Evolutionary conservation across 2,888 invertebrate genomes (phyloP), one percentile per base, ranked within the genome.

Genomic region (Hydraecia micacea): DNA sequence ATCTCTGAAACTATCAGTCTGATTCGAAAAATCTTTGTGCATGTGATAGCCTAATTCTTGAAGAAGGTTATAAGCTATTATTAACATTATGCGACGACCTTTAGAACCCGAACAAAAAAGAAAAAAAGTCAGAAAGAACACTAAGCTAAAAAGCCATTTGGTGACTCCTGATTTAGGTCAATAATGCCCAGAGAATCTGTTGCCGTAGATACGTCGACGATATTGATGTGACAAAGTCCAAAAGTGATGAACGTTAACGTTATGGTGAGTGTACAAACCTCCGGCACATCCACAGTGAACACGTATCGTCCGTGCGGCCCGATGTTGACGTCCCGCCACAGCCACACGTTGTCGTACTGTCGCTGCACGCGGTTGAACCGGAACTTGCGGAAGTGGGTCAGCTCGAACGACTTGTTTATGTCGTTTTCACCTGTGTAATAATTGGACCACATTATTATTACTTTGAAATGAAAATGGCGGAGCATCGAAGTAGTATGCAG

Each of bases 331-430:
- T 99, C 99, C 83, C 98, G 98, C 99, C 99, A 99, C 75, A 99
- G 95, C 99, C 99, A 99, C 78, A 98, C 98, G 94, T 99, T 99
- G 91, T 99, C 99, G 95, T 99, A 99, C 92, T 99, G 98, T 0
- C 99, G 97, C 92, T 98, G 98, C 80, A 99, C 98, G 80, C 99
- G 97, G 95, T 98, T 99, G 94, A 99, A 99, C 5, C 99, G 97
- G 95, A 98, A 97, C 93, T 98, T 98, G 85, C 99, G 97, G 97
- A 98, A 99, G 89, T 98, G 96, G 0, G 97, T 91, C 85, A 99
- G 93, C 83, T 98, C 98, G 13, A 98, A 98, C 60, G 97, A 97
- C 88, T 98, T 98, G 74, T 63, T 72, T 9, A 83, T 72, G 81
- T 97, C 97, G 82, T 95, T 94, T 3, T 97, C 95, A 90, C 98